Evolutionary conservation across 2,797 vertebrate species (phyloP), one percentile per base, ranked within the genome.

Genomic region (Falco biarmicus): DNA sequence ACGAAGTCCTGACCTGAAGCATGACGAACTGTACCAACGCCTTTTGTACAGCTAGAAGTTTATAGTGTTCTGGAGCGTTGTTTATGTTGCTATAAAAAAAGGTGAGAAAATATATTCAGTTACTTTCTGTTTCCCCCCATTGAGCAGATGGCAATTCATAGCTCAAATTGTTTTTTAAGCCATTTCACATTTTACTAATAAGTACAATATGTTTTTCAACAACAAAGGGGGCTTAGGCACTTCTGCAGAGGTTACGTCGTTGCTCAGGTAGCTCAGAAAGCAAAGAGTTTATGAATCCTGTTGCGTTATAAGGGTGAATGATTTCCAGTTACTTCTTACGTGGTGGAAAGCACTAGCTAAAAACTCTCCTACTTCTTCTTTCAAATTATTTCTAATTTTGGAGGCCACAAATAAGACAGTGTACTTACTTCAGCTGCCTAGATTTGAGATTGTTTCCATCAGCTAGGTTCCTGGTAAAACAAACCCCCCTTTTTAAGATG

Each of bases 161-260:
- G 97, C 97, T 98, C 97, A 97, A 97, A 98, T 97, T 97, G 97
- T 90, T 98, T 98, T 97, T 98, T 90, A 97, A 98, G 97, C 95
- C 96, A 97, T 97, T 98, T 98, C 97, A 97, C 96, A 77, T 98
- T 98, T 98, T 98, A 97, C 97, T 98, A 98, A 98, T 98, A 98
- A 97, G 97, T 97, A 97, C 98, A 98, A 98, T 96, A 96, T 98
- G 98, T 97, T 98, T 98, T 97, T 93, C 97, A 96, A 89, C 94
- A 97, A 93, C 96, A 96, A 97, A 96, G 91, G 0, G 24, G 21
- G 61, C 95, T 96, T 84, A 89, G 97, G 93, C 93, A 86, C 95
- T 98, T 97, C 84, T 95, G 92, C 84, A 93, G 94, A 96, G 95
- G 94, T 91, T 89, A 82, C 39, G 25, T 28, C 86, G 50, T 90